Evolutionary conservation across 1,140 invertebrate genomes (phyloP), one percentile per base, ranked within the genome.

Genomic region (Pomacea maculata): DNA sequence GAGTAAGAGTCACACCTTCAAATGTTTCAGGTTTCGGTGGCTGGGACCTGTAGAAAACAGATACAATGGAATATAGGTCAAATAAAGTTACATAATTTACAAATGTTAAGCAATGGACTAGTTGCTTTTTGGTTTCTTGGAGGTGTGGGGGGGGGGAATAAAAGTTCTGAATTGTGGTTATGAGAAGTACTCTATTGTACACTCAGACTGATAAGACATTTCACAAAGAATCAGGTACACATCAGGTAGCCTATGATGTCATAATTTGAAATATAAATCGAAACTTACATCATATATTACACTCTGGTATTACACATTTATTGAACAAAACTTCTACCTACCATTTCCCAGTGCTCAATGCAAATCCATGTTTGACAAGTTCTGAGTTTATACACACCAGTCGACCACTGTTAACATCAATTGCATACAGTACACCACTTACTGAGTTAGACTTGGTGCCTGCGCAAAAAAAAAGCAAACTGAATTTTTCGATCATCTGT

Each of bases 331-430:
- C 17, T 17, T 5, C 25, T 52, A 73, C 76, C 25, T 29, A 86
- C 85, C 85, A 75, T 65, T 79, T 65, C 25, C 83, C 85, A 34
- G 83, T 86, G 74, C 85, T 86, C 11, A 52, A 77, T n/a, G 78
- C 85, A 79, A 80, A 76, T 34, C 82, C 80, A 45, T 63, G 54
- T 61, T 57, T 68, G 21, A 86, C 85, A 34, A 86, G 75, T 74
- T 83, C 79, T 34, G 80, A 81, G 77, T 86, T 86, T 54, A 84
- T 34, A 55, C 79, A 81, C 45, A 57, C 52, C 29, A 68, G 67
- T 21, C 17, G n/a, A 19, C 55, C 55, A 11, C 25, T 29, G 65
- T 71, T 25, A 4, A 29, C 68, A 52, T 67, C 68, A 21, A 81
- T n/a, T 8, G 64, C 54, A 29, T 83, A 80, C 64, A 84, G 68